A percentile compares a stretch with the other conserved stretches of the same genome.
These are phyloP conservation scores for Thumatha senex DNA, from an alignment of 2,888 invertebrate genomes.

Conservation along the genomic window DNA sequence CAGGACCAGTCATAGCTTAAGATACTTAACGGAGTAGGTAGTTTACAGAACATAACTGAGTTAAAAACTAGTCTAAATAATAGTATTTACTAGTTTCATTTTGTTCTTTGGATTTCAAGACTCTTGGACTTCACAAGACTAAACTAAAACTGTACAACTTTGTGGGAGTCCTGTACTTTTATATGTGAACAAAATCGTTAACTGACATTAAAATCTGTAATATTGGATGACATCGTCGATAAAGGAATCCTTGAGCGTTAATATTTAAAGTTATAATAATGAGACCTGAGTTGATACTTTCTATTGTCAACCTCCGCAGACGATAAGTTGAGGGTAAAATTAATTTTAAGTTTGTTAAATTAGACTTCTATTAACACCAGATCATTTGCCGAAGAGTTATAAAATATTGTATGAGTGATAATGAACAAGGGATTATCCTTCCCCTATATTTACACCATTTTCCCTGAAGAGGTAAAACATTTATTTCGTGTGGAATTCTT, in stretches of 20 bases:
- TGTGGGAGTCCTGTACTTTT: conserved; percentile 45
- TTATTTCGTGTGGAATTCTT: too few species aligned
- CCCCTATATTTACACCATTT: too few species aligned
- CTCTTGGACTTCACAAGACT: conserved; percentile 25
- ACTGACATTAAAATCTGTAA: conserved; percentile 42
- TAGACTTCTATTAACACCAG: too few species aligned
- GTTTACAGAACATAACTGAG: background rate
- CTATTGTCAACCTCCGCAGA: conserved; percentile 25
- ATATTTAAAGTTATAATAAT: conserved; percentile 7
- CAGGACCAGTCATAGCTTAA: too few species aligned
- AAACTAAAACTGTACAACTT: conserved; percentile 50
- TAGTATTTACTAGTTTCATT: conserved; percentile 55
- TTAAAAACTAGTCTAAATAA: background rate
- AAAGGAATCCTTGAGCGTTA: conserved; percentile 39
- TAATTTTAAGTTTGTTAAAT: too few species aligned
- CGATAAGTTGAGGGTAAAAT: too few species aligned
- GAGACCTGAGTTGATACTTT: conserved; percentile 29
- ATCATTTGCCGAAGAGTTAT: too few species aligned
- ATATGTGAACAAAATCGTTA: conserved; percentile 51
- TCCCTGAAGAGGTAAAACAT: too few species aligned
- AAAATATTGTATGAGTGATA: too few species aligned
- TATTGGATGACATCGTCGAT: conserved; percentile 45
- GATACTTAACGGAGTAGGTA: too few species aligned
- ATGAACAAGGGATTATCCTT: too few species aligned
- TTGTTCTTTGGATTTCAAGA: conserved; percentile 15